Conservation (phyloP, 2,888 invertebrate species). For the Crematogaster levior region DNA sequence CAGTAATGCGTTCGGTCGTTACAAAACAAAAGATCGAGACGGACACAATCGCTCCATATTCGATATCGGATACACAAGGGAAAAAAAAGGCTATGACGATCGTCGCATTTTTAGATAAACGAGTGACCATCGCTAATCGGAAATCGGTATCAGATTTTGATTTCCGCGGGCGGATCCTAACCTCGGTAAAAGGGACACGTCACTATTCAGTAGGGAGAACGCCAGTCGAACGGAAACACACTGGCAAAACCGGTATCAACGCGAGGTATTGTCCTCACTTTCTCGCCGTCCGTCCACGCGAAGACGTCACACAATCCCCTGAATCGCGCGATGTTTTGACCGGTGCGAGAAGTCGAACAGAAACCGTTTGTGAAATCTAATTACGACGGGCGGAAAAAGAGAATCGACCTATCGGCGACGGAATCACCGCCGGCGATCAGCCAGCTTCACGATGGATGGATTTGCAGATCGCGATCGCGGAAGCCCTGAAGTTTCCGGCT, state of each 20-base stretch:
- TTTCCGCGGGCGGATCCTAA: neutral
- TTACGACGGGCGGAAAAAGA: no score
- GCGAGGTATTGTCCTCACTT: no score
- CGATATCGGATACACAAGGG: neutral
- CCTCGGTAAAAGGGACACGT: neutral
- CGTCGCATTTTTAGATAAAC: neutral
- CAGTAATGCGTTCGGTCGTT: neutral
- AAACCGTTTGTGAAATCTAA: no score
- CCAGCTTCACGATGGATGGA: no score
- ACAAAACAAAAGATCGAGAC: neutral
- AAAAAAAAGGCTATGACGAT: neutral
- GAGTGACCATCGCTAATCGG: neutral
- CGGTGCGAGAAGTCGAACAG: no score
- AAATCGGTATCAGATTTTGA: neutral
- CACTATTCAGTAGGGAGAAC: neutral
- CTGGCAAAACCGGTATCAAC: constrained; percentile 14
- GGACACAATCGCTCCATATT: neutral
- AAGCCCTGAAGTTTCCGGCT: no score
- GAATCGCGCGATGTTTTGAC: no score
- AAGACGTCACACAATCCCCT: no score
- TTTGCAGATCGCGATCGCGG: no score
- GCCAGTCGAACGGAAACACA: neutral
- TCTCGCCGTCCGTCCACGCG: no score
- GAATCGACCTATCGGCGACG: no score
- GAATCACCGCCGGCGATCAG: no score